phyloP scores from a whole-genome alignment of 2,888 invertebrate species.

The Dryomyza anilis region DNA sequence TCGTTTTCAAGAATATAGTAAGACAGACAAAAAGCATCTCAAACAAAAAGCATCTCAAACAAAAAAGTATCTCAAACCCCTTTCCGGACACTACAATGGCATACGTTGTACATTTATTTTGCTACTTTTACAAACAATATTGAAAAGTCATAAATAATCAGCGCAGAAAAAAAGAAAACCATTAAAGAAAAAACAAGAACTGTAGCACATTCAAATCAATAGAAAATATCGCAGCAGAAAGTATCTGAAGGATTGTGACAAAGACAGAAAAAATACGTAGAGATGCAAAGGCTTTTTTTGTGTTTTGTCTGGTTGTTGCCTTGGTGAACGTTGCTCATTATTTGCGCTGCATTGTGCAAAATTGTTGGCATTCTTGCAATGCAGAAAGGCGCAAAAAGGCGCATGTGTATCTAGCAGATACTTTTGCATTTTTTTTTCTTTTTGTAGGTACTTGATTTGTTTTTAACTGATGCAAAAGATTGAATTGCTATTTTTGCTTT shows the following conservation, averaged over 20 bases:
- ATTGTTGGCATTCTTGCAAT: slow-evolving; percentile 21
- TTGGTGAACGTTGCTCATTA: slow-evolving; percentile 19
- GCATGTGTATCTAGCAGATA: too few species aligned
- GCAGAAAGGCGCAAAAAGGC: too few species aligned
- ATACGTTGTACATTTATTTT: too few species aligned
- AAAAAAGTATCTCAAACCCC: slow-evolving; percentile 15
- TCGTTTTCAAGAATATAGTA: neutral
- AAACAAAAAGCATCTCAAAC: neutral
- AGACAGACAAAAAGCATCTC: neutral
- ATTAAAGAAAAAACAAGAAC: neutral
- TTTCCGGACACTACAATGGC: too few species aligned
- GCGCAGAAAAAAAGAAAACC: neutral
- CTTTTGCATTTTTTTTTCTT: too few species aligned
- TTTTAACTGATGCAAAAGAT: too few species aligned
- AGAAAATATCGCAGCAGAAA: slow-evolving; percentile 19
- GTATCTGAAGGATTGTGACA: slow-evolving; percentile 8
- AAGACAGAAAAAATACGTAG: neutral
- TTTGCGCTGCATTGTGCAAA: slow-evolving; percentile 19
- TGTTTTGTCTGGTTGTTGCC: neutral
- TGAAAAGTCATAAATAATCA: slow-evolving; percentile 10
- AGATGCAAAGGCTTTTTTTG: neutral
- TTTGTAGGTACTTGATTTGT: too few species aligned
- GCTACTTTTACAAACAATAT: neutral
- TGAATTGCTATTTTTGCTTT: too few species aligned
- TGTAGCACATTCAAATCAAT: slow-evolving; percentile 14